Percentiles rank a stretch among this genome's conserved stretches.
These are phyloP conservation scores for Drosophila quadrilineata DNA, from an alignment of 1,140 invertebrate genomes.

Conservation along the genomic window DNA sequence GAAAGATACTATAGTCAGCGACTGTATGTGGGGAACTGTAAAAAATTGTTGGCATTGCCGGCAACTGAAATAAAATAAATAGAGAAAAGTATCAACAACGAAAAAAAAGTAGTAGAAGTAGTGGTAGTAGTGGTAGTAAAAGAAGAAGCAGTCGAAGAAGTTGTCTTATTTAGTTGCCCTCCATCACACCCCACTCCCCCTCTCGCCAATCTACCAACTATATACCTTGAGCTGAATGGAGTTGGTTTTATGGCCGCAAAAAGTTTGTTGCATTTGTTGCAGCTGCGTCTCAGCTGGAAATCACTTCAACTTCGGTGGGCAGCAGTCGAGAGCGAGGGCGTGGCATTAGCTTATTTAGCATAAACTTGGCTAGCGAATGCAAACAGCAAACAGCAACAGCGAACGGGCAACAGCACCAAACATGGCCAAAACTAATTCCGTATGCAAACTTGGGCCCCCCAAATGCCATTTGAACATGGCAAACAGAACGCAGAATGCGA, in stretches of 20 bases:
- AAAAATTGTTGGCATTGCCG: conserved; percentile 62
- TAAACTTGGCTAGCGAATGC: conserved; percentile 49
- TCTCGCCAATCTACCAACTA: not conserved
- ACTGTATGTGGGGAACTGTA: too few relatives aligned
- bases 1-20: too few relatives aligned
- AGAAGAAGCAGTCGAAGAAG: too few relatives aligned
- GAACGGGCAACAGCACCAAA: conserved; percentile 39
- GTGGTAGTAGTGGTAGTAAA: too few relatives aligned
- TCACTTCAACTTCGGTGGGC: conserved; percentile 25
- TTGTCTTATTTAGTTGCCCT: too few relatives aligned
- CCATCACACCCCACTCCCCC: not conserved
- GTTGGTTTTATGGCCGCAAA: conserved; percentile 63
- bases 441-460: conserved; percentile 53
- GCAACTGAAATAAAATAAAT: conserved; percentile 73
- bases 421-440: conserved; percentile 41
- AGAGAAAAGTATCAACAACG: conserved; percentile 37
- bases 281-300: conserved; percentile 40
- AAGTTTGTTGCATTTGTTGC: conserved; percentile 35
- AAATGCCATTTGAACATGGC: conserved; percentile 67
- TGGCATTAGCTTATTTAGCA: conserved; percentile 69
- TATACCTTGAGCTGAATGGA: not conserved
- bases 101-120: conserved; percentile 41
- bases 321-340: conserved; percentile 13
- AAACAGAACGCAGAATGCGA: conserved; percentile 25
- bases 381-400: conserved; percentile 23